A percentile compares a stretch with the other conserved stretches of the same genome.
Conservation (phyloP, 2,797 vertebrate species). For the Tinamus major region DNA sequence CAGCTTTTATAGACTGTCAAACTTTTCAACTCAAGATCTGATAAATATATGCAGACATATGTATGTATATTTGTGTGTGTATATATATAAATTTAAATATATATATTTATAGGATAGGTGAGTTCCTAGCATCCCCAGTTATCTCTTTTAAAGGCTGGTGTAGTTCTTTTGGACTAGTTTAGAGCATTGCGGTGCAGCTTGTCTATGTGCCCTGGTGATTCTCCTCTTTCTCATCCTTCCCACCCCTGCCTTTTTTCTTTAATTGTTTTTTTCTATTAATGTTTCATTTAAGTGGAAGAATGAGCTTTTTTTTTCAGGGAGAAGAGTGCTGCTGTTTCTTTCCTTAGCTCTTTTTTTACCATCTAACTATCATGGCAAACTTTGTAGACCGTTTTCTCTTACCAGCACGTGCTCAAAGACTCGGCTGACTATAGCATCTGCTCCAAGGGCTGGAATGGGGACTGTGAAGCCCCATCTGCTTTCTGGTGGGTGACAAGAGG, state of each 20-base stretch:
- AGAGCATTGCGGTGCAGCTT: neutral
- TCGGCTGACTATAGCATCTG: neutral
- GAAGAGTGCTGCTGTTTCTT: neutral
- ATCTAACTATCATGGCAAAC: neutral
- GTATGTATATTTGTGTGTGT: neutral
- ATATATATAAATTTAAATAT: neutral
- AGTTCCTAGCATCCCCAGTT: fast-evolving
- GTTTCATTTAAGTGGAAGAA: neutral
- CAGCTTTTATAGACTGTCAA: neutral
- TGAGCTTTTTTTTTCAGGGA: neutral
- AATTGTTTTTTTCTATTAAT: neutral
- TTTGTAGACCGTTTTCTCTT: neutral
- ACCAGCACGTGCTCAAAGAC: neutral
- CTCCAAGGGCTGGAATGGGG: neutral
- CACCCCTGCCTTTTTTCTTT: too few relatives aligned
- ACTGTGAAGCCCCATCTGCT: neutral
- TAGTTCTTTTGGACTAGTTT: neutral
- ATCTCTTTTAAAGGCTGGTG: neutral
- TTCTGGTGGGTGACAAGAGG: neutral
- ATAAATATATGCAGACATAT: neutral
- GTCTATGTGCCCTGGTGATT: neutral
- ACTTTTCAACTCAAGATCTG: neutral
- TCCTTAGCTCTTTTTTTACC: fast-evolving
- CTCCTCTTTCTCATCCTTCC: neutral
- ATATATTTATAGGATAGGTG: neutral